phyloP scores from a whole-genome alignment of 2,113 vertebrate species.

The Hippocampus guttulatus region DNA sequence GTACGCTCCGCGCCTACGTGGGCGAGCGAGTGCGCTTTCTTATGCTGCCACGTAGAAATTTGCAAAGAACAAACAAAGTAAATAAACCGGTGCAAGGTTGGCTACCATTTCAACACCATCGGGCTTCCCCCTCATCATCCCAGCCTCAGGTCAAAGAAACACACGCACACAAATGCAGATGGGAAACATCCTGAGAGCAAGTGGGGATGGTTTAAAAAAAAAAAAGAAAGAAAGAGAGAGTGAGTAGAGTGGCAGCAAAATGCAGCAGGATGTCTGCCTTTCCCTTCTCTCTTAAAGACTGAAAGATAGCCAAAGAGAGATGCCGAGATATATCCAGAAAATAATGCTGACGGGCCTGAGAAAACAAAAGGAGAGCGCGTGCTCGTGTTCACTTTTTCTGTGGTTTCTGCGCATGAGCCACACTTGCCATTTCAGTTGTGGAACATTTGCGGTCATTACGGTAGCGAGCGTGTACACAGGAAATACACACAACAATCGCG shows the following conservation, averaged over 20 bases:
- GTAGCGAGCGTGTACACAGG: not conserved
- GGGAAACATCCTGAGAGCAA: slow-evolving; percentile 76
- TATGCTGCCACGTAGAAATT: slow-evolving; percentile 31
- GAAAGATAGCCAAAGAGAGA: slow-evolving; percentile 46
- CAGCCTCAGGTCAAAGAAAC: slow-evolving; percentile 36
- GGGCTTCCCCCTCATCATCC: slow-evolving; percentile 49
- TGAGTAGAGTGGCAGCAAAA: slow-evolving; percentile 59
- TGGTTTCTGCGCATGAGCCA: not conserved
- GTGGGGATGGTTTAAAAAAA: slow-evolving; percentile 17
- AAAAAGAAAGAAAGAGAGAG: not conserved
- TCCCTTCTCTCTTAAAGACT: slow-evolving; percentile 58
- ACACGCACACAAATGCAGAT: slow-evolving; percentile 63
- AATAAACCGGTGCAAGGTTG: slow-evolving; percentile 47
- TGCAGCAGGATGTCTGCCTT: slow-evolving; percentile 70
- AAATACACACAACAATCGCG: not conserved
- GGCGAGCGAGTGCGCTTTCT: slow-evolving; percentile 3
- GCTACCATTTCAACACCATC: slow-evolving; percentile 69
- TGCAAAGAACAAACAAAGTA: slow-evolving; percentile 20
- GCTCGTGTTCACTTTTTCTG: slow-evolving; percentile 16
- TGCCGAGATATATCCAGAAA: slow-evolving; percentile 51
- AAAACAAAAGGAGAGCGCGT: slow-evolving; percentile 37
- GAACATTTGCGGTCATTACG: not conserved
- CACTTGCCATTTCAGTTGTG: not conserved
- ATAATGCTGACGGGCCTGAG: slow-evolving; percentile 39
- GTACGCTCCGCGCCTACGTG: slow-evolving; percentile 22